Evolutionary conservation across 92 coral and sea anemone genomes (phyloP), one percentile per base, ranked within the genome.

Genomic region (Parazoanthus atlanticus): DNA sequence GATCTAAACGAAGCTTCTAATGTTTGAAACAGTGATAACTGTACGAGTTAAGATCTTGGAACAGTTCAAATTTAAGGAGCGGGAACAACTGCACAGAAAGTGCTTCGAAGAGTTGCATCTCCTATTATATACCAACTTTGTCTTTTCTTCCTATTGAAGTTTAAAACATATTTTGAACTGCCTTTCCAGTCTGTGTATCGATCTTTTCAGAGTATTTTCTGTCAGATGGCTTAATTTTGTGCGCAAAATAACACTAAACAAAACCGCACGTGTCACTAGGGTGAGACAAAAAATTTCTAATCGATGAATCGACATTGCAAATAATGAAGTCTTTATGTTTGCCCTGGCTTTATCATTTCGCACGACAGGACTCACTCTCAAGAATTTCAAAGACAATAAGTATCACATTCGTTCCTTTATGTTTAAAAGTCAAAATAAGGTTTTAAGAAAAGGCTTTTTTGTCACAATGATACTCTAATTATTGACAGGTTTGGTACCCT

Each of bases 181-280:
- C 28, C 86, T 82, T 36, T 66, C 72, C 76, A 82, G 25, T n/a
- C 38, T n/a, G 87, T 70, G 70, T 84, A 29, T 41, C 40, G 36
- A 83, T 38, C 47, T 46, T 66, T 71, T 83, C 34, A 41, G 78
- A 21, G 54, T 67, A 38, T 41, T 83, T 83, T 70, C 61, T 70
- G 64, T 70, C 49, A 43, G 78, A 84, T 43, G 21, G 16, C 64
- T 84, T 71, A 69, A 84, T 70, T 84, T 43, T 84, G 40, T 28
- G 30, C 87, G 26, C 66, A 49, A 84, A 84, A 15, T 84, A 69
- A 70, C 66, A 84, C 87, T 30, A 84, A 41, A 70, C 67, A 84
- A 84, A 84, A 84, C 87, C 87, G 87, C 87, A 84, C 87, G 87
- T 84, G 87, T 84, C 87, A 84, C 34, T 25, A 28, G 66, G 78